These are phyloP conservation scores for Orycteropus afer DNA, from an alignment of 2,113 vertebrate genomes.

Conservation along the genomic window DNA sequence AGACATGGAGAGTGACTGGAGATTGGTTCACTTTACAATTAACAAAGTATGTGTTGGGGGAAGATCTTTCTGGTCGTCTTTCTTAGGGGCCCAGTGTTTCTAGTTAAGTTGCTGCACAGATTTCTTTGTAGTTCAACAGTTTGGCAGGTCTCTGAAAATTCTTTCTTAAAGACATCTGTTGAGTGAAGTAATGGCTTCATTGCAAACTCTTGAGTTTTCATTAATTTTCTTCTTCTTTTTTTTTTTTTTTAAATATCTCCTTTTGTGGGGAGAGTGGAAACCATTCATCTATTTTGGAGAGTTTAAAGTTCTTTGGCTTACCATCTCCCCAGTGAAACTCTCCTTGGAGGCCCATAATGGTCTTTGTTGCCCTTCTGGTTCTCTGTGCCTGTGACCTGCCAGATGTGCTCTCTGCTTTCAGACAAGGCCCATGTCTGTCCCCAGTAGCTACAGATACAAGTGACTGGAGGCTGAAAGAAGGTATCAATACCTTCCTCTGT, in stretches of 20 bases:
- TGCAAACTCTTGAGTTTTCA: slow-evolving; percentile 43
- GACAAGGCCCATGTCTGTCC: neutral
- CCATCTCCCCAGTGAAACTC: neutral
- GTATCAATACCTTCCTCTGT: slow-evolving; percentile 19
- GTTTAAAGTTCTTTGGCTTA: slow-evolving; percentile 32
- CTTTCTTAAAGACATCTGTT: slow-evolving; percentile 61
- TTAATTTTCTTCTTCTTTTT: slow-evolving; percentile 40
- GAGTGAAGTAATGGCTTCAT: slow-evolving; percentile 56
- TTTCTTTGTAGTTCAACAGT: slow-evolving; percentile 51
- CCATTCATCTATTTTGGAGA: slow-evolving; percentile 39
- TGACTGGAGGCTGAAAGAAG: slow-evolving; percentile 20
- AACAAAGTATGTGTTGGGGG: neutral
- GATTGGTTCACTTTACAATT: slow-evolving; percentile 9
- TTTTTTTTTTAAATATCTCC: neutral
- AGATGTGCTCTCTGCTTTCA: neutral
- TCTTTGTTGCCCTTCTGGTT: neutral
- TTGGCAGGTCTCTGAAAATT: slow-evolving; percentile 35
- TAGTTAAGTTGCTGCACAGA: slow-evolving; percentile 38
- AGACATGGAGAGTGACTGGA: neutral
- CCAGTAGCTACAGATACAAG: neutral
- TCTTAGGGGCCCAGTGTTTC: slow-evolving; percentile 25
- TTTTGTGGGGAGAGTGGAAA: neutral
- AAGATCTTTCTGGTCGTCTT: neutral
- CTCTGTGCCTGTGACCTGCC: neutral
- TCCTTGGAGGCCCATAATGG: neutral